Base-by-base conservation (phyloP, 2,888 invertebrate genomes). In the Byasa hedistus region DNA sequence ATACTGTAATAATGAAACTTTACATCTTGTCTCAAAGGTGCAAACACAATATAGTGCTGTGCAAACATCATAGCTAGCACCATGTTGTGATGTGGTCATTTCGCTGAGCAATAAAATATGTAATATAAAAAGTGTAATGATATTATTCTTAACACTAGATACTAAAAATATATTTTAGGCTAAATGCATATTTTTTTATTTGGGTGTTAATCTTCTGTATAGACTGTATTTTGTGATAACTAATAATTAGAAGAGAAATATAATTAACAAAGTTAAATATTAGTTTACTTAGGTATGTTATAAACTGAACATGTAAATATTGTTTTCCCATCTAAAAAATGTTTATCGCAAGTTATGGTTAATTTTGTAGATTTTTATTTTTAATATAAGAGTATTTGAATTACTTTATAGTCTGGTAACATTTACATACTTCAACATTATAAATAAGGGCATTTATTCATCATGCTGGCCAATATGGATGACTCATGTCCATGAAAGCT, bases 341-440 rank as follows among this genome's bases (percentile, higher is more conserved):
- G 69, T 71, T 68, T 69, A 68, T 66, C 55, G 61, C 64, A 66
- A 67, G 70, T 71, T 71, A 70, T 71, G 69, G 62, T 59, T 58
- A 21, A 60, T 66, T 66, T 71, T 70, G 71, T 71, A 70, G 66
- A 59, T 61, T 66, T 57, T 68, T 66, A 24, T 48, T 48, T 48
- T 48, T 48, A 48, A 48, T n/a, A 52, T 65, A 52, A 60, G 56
- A 56, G 48, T 44, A 55, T 32, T 65, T 65, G 48, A 39, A 44
- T 56, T 60, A 48, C 58, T 32, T 57, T 55, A 61, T 69, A 70
- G 68, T 69, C 64, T 70, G 64, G 61, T 57, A 58, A 7, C 15
- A n/a, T n/a, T 48, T 19, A 7, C n/a, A 48, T 48, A 48, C n/a
- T 48, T 48, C n/a, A 48, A 48, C n/a, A 48, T 48, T 1, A 3